Evolutionary conservation across 2,888 invertebrate species (phyloP).

Genomic region (Cactoblastis cactorum): DNA sequence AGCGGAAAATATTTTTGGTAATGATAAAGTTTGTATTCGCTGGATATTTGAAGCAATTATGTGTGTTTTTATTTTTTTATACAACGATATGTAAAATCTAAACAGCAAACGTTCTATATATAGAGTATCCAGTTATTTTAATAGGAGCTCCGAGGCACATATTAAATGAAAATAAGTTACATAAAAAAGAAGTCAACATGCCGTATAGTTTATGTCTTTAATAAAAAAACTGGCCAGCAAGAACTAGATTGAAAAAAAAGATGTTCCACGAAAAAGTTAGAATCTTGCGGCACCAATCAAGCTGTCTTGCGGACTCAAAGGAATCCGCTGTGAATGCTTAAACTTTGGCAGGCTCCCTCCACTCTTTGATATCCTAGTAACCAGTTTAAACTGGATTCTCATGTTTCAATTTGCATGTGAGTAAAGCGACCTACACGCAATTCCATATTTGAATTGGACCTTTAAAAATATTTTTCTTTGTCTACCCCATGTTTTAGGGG

Average conservation of each 20-base stretch:
- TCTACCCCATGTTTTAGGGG: not conserved
- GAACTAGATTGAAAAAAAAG: too few species aligned
- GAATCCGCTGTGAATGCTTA: slow-evolving; percentile 20
- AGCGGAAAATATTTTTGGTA: slow-evolving; percentile 5
- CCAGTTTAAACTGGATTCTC: slow-evolving; percentile 5
- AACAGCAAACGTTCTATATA: too few species aligned
- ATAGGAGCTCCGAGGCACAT: too few species aligned
- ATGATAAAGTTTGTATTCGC: not conserved
- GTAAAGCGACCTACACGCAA: not conserved
- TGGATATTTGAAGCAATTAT: too few species aligned
- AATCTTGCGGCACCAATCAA: slow-evolving; percentile 6
- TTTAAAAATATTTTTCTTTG: not conserved
- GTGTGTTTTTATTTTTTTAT: too few species aligned
- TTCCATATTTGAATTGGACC: not conserved
- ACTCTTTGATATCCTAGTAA: slow-evolving; percentile 27
- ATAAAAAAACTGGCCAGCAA: too few species aligned
- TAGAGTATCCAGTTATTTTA: too few species aligned
- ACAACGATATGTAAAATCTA: too few species aligned
- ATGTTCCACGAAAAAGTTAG: not conserved
- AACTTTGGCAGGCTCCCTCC: slow-evolving; percentile 23
- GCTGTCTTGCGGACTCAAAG: slow-evolving; percentile 26
- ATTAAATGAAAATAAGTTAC: too few species aligned
- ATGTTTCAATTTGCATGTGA: slow-evolving; percentile 10
- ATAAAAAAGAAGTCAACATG: too few species aligned
- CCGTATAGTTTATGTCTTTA: too few species aligned